A percentile compares a stretch with the other conserved stretches of the same genome.
Conservation (phyloP, 2,888 invertebrate species). For the Agrilus mali region DNA sequence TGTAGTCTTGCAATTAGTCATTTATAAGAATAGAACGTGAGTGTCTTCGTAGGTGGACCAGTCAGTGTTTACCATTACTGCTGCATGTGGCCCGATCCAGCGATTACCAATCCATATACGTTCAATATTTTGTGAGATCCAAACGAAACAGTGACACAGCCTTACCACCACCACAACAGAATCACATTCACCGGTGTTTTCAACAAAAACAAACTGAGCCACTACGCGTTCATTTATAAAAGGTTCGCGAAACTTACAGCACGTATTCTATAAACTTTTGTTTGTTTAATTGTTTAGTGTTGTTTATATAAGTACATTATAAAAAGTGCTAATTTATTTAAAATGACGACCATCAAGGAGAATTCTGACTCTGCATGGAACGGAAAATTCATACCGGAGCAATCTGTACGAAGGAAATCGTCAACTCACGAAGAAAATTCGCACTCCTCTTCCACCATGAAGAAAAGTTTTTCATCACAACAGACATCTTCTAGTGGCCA, state of each 20-base stretch:
- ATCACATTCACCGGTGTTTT: background rate
- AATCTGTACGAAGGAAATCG: conserved; percentile 15
- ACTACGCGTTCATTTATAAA: conserved; percentile 1
- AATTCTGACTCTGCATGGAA: conserved; percentile 35
- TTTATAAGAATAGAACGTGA: too few relatives aligned
- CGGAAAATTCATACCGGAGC: conserved; percentile 35
- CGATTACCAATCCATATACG: background rate
- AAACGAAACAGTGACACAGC: background rate
- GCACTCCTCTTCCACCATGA: conserved; percentile 33
- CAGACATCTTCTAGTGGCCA: conserved; percentile 52
- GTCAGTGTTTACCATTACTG: too few relatives aligned
- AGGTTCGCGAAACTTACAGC: conserved; percentile 3
- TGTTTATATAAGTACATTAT: background rate
- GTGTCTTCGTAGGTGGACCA: too few relatives aligned
- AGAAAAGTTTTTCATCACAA: conserved; percentile 41
- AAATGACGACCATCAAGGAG: conserved; percentile 28
- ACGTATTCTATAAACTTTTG: background rate
- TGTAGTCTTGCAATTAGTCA: too few relatives aligned
- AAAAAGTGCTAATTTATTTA: conserved; percentile 1
- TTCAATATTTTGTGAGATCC: background rate
- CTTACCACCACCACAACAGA: background rate
- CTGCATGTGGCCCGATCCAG: too few relatives aligned
- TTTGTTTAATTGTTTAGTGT: background rate
- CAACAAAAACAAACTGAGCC: too few relatives aligned
- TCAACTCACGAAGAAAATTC: conserved; percentile 21